Base-by-base conservation (phyloP, 2,113 vertebrate species). In the Elephas maximus region DNA sequence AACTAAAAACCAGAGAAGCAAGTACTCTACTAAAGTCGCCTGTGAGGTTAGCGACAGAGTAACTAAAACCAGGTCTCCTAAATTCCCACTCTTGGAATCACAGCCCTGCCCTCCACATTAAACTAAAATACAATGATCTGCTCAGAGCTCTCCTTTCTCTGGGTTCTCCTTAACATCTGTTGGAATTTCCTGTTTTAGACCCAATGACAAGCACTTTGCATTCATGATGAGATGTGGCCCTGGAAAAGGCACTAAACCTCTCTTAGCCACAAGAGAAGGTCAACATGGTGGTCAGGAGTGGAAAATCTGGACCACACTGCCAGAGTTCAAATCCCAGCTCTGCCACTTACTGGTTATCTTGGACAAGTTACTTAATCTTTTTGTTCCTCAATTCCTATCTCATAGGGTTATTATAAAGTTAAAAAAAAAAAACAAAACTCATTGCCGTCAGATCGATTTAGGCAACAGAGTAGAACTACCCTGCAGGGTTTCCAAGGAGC, bases 1-100 rank as follows among this genome's bases (percentile, higher is more conserved):
- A 88, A 41, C 20, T 82, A 62, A 81, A 97, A 91, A 60, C 12
- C 65, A 81, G 63, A 88, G 44, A 65, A 79, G 9, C 28, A 62
- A 78, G 67, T 10, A 37, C 8, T 28, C 60, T 71, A 14, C 48
- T 48, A 78, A 74, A 20, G 24, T 76, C 74, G 21, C 24, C 10
- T 1, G 30, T 71, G 65, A 62, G 30, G 63, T 51, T 62, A 60
- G 20, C 17, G 57, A 53, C 45, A 44, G 53, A 63, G 30, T 7
- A 26, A 51, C 77, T 30, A 37, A 74, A 90, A 17, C 33, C 0
- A 0, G 30, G 14, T 20, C 48, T 93, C 71, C 69, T 11, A 53
- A 53, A 84, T 53, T 21, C 53, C 63, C 23, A 65, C 8, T 45
- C 18, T 33, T 45, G 6, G 2, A 81, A 63, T 90, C 21, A 4